These are phyloP conservation scores for Megalurothrips usitatus DNA, from an alignment of 2,888 invertebrate species.

Conservation along the genomic window DNA sequence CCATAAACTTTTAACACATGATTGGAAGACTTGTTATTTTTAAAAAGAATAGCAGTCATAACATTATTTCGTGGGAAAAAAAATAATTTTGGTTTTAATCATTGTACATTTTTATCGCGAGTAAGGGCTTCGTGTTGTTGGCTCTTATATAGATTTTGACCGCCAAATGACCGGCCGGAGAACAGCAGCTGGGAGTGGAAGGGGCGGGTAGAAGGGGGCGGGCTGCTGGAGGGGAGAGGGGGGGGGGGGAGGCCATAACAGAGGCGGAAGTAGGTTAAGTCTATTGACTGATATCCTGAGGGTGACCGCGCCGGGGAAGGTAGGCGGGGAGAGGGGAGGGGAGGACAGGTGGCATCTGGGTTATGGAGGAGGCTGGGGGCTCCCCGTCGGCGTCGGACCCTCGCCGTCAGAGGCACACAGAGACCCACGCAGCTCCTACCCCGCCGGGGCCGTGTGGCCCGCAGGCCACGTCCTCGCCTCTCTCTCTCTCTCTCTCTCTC, in stretches of 20 bases:
- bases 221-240: not conserved
- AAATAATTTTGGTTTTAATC: too few relatives aligned
- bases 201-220: not conserved
- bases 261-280: constrained; percentile 8
- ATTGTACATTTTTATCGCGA: too few relatives aligned
- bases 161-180: not conserved
- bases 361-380: not conserved
- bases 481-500: too few relatives aligned
- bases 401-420: too few relatives aligned
- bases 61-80: too few relatives aligned
- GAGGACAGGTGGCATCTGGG: not conserved
- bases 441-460: not conserved
- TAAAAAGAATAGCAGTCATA: too few relatives aligned
- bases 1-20: too few relatives aligned
- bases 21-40: too few relatives aligned
- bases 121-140: too few relatives aligned
- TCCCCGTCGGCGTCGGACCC: too few relatives aligned
- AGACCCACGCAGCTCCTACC: too few relatives aligned
- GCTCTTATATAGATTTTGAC: not conserved
- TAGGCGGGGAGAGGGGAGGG: not conserved
- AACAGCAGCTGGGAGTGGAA: not conserved
- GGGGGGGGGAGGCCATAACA: not conserved
- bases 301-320: not conserved
- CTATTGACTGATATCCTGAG: constrained; percentile 13
- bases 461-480: not conserved